phyloP scores from a whole-genome alignment of 2,113 vertebrate species.

The Aleadryas rufinucha region DNA sequence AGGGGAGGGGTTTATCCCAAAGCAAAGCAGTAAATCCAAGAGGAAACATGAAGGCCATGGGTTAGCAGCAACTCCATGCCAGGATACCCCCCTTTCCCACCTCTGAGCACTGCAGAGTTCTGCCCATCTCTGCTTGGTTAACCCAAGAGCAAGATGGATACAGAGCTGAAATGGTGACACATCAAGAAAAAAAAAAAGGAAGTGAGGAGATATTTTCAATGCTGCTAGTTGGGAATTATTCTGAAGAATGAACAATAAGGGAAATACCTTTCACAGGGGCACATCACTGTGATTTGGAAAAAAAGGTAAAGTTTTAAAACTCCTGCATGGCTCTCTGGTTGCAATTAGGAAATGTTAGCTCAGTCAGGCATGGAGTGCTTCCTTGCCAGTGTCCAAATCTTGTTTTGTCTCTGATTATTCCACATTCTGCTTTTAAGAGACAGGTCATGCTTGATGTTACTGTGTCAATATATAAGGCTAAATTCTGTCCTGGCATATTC shows the following conservation, averaged over 20 bases:
- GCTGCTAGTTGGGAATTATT: background rate
- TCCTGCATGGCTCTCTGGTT: constrained; percentile 2
- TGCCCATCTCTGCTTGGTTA: background rate
- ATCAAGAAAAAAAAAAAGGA: background rate
- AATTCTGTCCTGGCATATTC: background rate
- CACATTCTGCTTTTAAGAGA: background rate
- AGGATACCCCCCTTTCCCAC: background rate
- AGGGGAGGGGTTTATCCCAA: background rate
- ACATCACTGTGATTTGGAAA: background rate
- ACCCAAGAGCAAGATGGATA: background rate
- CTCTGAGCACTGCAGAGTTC: background rate
- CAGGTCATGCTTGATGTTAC: background rate
- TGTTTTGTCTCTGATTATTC: constrained; percentile 23
- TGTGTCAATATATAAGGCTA: background rate
- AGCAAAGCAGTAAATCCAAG: background rate
- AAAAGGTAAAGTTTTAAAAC: background rate
- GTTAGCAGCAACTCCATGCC: background rate
- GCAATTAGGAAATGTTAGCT: constrained; percentile 8
- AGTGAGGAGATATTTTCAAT: background rate
- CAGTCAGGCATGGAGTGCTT: background rate
- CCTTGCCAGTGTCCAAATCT: background rate
- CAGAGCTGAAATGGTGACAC: background rate
- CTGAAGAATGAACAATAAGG: background rate
- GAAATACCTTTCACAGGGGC: background rate
- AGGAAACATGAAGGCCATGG: background rate